Conservation (phyloP, 2,888 invertebrate species). For the Automeris io region DNA sequence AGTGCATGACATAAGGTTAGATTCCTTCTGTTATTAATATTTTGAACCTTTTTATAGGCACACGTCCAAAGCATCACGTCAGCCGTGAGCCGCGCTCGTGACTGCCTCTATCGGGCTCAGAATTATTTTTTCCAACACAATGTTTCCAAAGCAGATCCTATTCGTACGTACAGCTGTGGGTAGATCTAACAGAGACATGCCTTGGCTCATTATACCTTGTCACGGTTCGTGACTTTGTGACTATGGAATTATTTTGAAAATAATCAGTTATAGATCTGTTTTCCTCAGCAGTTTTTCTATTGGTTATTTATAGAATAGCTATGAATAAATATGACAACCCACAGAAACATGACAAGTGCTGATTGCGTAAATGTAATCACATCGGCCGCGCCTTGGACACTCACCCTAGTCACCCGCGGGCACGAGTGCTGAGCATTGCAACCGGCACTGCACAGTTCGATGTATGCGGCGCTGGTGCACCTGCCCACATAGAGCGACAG, state of each 20-base stretch:
- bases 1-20: background rate
- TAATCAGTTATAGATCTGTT: too few relatives aligned
- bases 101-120: slow-evolving; percentile 18
- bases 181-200: background rate
- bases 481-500: too few relatives aligned
- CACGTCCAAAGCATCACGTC: slow-evolving; percentile 7
- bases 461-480: too few relatives aligned
- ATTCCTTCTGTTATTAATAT: background rate
- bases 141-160: slow-evolving; percentile 7
- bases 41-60: slow-evolving; percentile 14
- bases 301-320: too few relatives aligned
- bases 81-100: slow-evolving; percentile 20
- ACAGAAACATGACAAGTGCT: too few relatives aligned
- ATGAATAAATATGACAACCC: too few relatives aligned
- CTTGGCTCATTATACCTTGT: background rate
- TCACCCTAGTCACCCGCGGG: too few relatives aligned
- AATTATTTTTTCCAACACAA: slow-evolving; percentile 13
- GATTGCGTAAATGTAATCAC: too few relatives aligned
- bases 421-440: too few relatives aligned
- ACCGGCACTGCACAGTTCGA: too few relatives aligned
- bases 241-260: background rate
- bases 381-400: too few relatives aligned
- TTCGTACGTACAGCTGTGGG: background rate
- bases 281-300: too few relatives aligned
- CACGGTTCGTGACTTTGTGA: background rate